Conservation (phyloP, 2,113 vertebrate genomes). For the Trematocara macrostoma region DNA sequence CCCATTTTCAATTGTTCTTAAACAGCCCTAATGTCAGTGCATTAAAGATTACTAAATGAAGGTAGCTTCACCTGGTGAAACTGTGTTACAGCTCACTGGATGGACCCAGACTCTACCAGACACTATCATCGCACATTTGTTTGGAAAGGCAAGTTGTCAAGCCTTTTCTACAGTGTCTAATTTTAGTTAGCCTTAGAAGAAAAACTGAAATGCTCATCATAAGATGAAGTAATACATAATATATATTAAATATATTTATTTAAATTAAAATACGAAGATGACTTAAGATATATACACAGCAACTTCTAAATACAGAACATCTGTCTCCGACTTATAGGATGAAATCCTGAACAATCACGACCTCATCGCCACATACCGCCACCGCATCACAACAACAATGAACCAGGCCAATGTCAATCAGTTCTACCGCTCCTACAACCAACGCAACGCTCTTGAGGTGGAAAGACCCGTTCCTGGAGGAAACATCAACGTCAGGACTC, state of each 20-base stretch:
- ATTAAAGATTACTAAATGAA: not conserved
- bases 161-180: not conserved
- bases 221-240: not conserved
- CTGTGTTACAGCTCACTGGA: conserved; percentile 78
- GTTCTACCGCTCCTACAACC: conserved; percentile 90
- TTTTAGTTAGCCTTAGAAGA: not conserved
- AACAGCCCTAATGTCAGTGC: not conserved
- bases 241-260: not conserved
- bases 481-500: conserved; percentile 72
- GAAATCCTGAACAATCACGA: conserved; percentile 87
- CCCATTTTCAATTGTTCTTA: not conserved
- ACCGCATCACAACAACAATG: conserved; percentile 84
- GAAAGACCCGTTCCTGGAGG: conserved; percentile 80
- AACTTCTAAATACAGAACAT: not conserved
- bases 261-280: not conserved
- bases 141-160: conserved; percentile 80
- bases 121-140: conserved; percentile 86
- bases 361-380: conserved; percentile 86
- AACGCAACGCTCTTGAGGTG: conserved; percentile 83
- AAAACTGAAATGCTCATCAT: not conserved
- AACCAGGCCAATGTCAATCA: conserved; percentile 87
- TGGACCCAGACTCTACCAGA: conserved; percentile 89
- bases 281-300: not conserved
- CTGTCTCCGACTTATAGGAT: conserved; percentile 69
- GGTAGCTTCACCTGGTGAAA: not conserved